A percentile compares a stretch with the other conserved stretches of the same genome.
Evolutionary conservation across 2,888 invertebrate species (phyloP).

Genomic region (Celastrina argiolus): DNA sequence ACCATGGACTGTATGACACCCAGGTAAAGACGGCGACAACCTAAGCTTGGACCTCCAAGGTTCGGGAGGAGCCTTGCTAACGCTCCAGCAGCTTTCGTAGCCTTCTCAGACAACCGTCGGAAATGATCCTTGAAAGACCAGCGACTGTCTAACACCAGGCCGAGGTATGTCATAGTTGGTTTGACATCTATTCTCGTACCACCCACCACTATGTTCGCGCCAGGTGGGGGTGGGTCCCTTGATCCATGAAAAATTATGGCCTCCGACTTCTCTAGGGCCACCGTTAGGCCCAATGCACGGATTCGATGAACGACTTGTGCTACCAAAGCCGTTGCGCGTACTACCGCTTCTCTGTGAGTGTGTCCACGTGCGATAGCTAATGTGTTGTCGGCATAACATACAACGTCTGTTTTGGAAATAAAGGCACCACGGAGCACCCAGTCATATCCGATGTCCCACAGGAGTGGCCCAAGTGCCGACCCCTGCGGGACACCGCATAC

Average conservation of each 20-base stretch:
- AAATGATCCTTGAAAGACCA: constrained; percentile 7
- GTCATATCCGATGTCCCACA: not conserved
- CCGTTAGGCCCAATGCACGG: too few species aligned
- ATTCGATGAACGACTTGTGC: too few species aligned
- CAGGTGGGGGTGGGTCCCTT: constrained; percentile 11
- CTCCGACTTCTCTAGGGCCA: too few species aligned
- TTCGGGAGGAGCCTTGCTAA: constrained; percentile 22
- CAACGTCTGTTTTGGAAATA: not conserved
- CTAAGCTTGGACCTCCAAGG: too few species aligned
- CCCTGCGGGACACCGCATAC: not conserved
- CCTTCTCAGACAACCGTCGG: not conserved
- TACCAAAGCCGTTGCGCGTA: too few species aligned
- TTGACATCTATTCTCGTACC: not conserved
- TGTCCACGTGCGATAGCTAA: not conserved
- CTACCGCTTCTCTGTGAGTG: constrained; percentile 21
- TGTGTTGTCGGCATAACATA: not conserved
- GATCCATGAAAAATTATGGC: not conserved
- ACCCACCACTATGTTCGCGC: not conserved
- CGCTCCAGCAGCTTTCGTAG: not conserved
- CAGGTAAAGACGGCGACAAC: too few species aligned
- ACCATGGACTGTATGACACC: too few species aligned
- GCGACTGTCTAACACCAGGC: not conserved
- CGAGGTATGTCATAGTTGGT: not conserved
- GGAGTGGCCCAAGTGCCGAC: constrained; percentile 4
- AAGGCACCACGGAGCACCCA: too few species aligned